Conservation (phyloP, 2,113 vertebrate genomes). For the Petaurus breviceps region DNA sequence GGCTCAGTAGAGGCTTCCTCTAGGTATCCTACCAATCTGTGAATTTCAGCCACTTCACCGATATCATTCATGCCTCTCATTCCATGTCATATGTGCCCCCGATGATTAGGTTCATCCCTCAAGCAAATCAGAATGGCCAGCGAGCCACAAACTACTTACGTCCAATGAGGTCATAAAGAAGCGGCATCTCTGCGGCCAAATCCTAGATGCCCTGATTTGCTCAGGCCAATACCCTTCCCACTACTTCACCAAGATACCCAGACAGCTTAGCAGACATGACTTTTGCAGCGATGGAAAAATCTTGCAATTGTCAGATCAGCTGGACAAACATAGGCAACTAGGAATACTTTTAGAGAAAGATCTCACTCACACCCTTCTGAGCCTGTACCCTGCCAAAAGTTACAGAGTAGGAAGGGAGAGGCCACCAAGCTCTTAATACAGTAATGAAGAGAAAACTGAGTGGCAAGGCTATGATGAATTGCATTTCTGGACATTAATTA, state of each 20-base stretch:
- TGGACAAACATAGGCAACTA: not conserved
- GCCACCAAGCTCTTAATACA: constrained; percentile 14
- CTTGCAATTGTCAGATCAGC: not conserved
- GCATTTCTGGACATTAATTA: not conserved
- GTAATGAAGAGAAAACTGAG: constrained; percentile 21
- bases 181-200: not conserved
- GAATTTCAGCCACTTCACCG: not conserved
- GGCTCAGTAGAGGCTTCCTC: not conserved
- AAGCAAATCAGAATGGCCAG: not conserved
- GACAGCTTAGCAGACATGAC: not conserved
- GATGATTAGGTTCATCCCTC: not conserved
- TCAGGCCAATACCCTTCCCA: not conserved
- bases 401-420: constrained; percentile 1
- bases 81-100: not conserved
- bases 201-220: not conserved
- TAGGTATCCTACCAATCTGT: not conserved
- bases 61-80: not conserved
- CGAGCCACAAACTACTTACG: not conserved
- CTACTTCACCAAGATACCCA: not conserved
- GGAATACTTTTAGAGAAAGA: constrained; percentile 4
- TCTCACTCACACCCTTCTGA: not conserved
- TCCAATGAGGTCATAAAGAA: not conserved
- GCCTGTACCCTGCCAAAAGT: constrained; percentile 16
- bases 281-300: not conserved
- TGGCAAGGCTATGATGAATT: not conserved